phyloP scores from a whole-genome alignment of 2,113 vertebrate genomes.

The Ptilonorhynchus violaceus region DNA sequence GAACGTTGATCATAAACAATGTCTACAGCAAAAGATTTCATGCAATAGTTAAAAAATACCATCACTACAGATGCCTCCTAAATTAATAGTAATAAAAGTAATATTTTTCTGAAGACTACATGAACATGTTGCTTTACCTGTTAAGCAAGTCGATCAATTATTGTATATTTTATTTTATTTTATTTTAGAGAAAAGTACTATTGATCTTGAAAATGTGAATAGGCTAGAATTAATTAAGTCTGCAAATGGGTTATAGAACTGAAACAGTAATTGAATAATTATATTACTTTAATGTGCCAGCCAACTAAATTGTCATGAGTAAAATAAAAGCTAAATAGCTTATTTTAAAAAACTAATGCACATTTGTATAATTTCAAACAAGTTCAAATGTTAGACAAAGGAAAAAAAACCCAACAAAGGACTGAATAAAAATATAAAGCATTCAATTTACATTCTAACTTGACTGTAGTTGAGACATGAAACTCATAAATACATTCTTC shows the following conservation, averaged over 20 bases:
- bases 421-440: neutral
- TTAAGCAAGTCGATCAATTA: neutral
- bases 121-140: neutral
- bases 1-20: neutral
- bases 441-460: neutral
- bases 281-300: conserved; percentile 41
- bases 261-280: conserved; percentile 56
- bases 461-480: neutral
- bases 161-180: neutral
- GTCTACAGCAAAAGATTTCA: neutral
- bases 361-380: neutral
- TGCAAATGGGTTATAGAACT: conserved; percentile 33
- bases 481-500: neutral
- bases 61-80: neutral
- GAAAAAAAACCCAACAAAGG: neutral
- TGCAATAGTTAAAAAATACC: neutral
- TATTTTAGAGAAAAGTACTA: conserved; percentile 30
- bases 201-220: conserved; percentile 48
- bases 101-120: neutral
- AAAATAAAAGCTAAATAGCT: conserved; percentile 33
- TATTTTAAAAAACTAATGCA: neutral
- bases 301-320: neutral
- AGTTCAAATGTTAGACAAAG: neutral
- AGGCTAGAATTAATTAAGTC: conserved; percentile 46
- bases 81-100: neutral